phyloP scores from a whole-genome alignment of 2,888 invertebrate genomes.

The Chalcosyrphus nemorum region DNA sequence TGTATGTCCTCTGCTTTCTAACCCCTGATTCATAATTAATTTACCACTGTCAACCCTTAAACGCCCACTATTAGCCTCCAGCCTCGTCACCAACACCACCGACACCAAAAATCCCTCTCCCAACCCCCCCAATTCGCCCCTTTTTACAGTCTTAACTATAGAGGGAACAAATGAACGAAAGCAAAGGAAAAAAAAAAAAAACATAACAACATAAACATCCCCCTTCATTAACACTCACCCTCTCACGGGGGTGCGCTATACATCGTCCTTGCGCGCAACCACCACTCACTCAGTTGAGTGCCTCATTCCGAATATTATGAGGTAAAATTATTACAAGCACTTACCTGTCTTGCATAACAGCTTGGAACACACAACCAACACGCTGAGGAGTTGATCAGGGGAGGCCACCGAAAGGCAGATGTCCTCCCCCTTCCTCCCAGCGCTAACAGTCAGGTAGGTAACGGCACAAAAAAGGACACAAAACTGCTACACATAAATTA shows the following conservation, averaged over 20 bases:
- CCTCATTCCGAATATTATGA: constrained; percentile 71
- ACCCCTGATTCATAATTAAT: constrained; percentile 69
- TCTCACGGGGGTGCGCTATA: background rate
- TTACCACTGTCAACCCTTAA: constrained; percentile 68
- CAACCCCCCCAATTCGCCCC: too few relatives aligned
- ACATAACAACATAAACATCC: constrained; percentile 26
- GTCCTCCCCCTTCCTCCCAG: background rate
- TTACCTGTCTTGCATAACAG: constrained; percentile 72
- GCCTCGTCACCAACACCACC: background rate
- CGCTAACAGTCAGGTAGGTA: constrained; percentile 1
- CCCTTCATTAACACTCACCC: constrained; percentile 61
- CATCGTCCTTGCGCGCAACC: constrained; percentile 34
- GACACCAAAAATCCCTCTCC: background rate
- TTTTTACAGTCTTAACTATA: too few relatives aligned
- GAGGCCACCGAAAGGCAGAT: background rate
- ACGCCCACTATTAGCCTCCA: constrained; percentile 62
- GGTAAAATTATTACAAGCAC: constrained; percentile 72
- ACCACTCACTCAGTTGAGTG: constrained; percentile 52
- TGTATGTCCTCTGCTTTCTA: constrained; percentile 54
- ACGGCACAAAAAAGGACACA: constrained; percentile 43
- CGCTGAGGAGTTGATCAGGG: background rate
- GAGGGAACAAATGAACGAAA: background rate
- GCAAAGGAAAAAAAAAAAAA: background rate
- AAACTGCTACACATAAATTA: constrained; percentile 68
- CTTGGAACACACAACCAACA: constrained; percentile 61